Conservation (phyloP, 2,888 invertebrate species). For the Leptopilina drosophilae region DNA sequence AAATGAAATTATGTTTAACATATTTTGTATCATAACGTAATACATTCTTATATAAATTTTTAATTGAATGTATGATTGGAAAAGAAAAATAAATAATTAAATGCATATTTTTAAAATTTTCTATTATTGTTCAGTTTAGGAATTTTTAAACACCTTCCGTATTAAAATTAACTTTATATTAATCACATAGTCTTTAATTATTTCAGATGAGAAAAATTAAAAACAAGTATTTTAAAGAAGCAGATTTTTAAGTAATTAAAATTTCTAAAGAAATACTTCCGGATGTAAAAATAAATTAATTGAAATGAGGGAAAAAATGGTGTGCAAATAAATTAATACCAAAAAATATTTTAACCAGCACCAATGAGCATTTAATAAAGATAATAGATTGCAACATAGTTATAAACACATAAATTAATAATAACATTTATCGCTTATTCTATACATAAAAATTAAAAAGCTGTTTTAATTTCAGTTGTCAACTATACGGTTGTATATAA, state of each 20-base stretch:
- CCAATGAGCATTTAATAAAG: slow-evolving; percentile 75
- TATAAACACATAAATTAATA: slow-evolving; percentile 67
- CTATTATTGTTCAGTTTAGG: no score
- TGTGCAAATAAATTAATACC: slow-evolving; percentile 21
- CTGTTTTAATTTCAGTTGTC: slow-evolving; percentile 37
- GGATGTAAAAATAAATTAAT: no score
- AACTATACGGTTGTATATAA: slow-evolving; percentile 30
- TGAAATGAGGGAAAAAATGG: background rate
- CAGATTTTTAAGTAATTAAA: no score
- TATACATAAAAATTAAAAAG: slow-evolving; percentile 43
- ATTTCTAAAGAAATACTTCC: no score
- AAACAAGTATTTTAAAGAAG: no score
- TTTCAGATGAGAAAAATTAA: no score
- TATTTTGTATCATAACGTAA: slow-evolving; percentile 1
- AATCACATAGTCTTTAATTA: no score
- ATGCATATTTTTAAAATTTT: background rate
- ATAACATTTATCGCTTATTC: slow-evolving; percentile 53
- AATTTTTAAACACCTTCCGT: no score
- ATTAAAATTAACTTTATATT: no score
- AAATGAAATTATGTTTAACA: slow-evolving; percentile 8
- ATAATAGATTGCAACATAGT: slow-evolving; percentile 63
- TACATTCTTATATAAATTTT: slow-evolving; percentile 2
- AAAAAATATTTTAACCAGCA: slow-evolving; percentile 68
- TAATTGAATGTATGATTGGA: background rate
- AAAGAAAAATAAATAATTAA: background rate